Percentiles rank a stretch among this genome's conserved stretches.
phyloP scores from a whole-genome alignment of 1,140 invertebrate species.

The Lordiphosa stackelbergi region DNA sequence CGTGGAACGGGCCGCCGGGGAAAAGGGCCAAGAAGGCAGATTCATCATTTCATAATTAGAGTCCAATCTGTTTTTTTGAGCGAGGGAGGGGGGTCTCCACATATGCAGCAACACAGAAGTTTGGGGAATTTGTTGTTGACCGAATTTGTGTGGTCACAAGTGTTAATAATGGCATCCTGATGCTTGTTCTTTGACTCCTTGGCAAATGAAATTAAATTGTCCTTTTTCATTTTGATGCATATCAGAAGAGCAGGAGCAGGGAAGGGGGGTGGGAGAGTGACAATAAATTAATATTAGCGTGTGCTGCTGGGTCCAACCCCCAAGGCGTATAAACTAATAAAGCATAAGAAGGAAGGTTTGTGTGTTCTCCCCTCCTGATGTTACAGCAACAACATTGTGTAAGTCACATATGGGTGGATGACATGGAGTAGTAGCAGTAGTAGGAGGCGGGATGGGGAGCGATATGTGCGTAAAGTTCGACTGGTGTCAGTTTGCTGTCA shows the following conservation, averaged over 20 bases:
- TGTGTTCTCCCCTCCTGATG: slow-evolving; percentile 2
- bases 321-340: slow-evolving; percentile 62
- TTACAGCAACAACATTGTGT: slow-evolving; percentile 1
- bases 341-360: slow-evolving; percentile 61
- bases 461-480: slow-evolving; percentile 35
- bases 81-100: neutral
- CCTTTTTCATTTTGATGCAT: slow-evolving; percentile 68
- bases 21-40: slow-evolving; percentile 28
- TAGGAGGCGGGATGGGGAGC: slow-evolving; percentile 21
- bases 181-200: slow-evolving; percentile 24
- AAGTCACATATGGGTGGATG: slow-evolving; percentile 25
- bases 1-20: neutral
- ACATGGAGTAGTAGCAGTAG: slow-evolving; percentile 7
- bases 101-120: slow-evolving; percentile 18
- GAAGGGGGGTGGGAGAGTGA: slow-evolving; percentile 21
- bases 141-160: slow-evolving; percentile 71
- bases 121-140: slow-evolving; percentile 37
- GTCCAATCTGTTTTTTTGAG: slow-evolving; percentile 23
- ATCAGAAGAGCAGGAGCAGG: slow-evolving; percentile 20
- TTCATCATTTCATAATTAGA: slow-evolving; percentile 72
- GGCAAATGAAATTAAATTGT: slow-evolving; percentile 73
- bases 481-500: slow-evolving; percentile 71
- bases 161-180: slow-evolving; percentile 66
- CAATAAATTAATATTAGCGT: slow-evolving; percentile 73
- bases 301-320: slow-evolving; percentile 37